These are phyloP conservation scores for Megaceryle maxima DNA, from an alignment of 2,113 vertebrate genomes.

Conservation along the genomic window DNA sequence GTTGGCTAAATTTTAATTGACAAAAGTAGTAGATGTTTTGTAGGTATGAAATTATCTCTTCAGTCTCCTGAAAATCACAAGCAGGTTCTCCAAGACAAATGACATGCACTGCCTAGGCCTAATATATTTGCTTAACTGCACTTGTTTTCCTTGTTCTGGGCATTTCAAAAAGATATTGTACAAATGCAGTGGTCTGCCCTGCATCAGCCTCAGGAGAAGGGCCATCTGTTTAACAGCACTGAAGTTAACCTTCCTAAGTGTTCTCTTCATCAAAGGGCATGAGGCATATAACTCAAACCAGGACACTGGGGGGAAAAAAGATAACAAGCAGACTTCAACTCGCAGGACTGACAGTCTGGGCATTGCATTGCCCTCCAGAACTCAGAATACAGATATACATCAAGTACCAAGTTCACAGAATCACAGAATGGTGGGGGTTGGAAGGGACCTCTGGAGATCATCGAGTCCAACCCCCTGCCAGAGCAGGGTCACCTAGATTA, in stretches of 20 bases:
- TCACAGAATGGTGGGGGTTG: too few relatives aligned
- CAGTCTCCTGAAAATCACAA: not conserved
- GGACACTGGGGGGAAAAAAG: not conserved
- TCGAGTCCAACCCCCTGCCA: too few relatives aligned
- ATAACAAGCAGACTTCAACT: not conserved
- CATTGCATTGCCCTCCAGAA: not conserved
- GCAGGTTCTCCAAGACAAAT: not conserved
- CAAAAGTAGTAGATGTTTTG: not conserved
- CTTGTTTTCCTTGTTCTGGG: not conserved
- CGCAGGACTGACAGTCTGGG: not conserved
- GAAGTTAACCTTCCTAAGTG: not conserved
- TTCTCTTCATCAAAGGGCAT: not conserved
- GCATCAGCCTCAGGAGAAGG: not conserved
- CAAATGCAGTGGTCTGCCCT: not conserved
- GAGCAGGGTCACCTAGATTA: too few relatives aligned
- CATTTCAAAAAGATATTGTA: not conserved
- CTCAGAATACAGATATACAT: not conserved
- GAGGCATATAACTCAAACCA: not conserved
- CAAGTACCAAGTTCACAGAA: not conserved
- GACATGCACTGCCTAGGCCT: not conserved
- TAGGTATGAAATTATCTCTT: not conserved
- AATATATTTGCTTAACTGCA: not conserved
- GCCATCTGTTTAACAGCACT: not conserved
- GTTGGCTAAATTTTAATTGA: not conserved
- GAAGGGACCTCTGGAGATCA: too few relatives aligned